Conservation (phyloP, 1,140 invertebrate species). For the Lethrus apterus region DNA sequence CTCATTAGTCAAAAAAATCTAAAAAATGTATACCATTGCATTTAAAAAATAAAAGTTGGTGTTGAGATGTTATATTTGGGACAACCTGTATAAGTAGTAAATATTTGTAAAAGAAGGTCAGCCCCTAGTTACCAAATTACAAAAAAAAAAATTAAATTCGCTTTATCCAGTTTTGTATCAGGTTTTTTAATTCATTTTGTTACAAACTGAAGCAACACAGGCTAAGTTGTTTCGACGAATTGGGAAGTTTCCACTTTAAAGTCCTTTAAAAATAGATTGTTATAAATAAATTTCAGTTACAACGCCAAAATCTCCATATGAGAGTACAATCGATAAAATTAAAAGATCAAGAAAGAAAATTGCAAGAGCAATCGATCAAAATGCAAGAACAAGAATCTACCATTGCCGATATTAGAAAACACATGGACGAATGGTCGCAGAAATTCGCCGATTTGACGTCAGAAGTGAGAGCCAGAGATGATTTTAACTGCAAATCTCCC, state of each 20-base stretch:
- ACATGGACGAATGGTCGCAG: conserved; percentile 50
- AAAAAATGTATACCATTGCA: too few relatives aligned
- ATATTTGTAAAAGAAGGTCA: too few relatives aligned
- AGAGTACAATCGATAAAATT: conserved; percentile 33
- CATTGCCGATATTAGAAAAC: conserved; percentile 47
- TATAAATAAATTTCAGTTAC: conserved; percentile 12
- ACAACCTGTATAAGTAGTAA: too few relatives aligned
- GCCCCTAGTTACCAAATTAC: too few relatives aligned
- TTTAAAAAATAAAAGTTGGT: too few relatives aligned
- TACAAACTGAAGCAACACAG: too few relatives aligned
- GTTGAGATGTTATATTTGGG: too few relatives aligned
- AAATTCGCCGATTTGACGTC: conserved; percentile 48
- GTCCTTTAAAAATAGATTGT: background rate
- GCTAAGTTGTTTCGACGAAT: too few relatives aligned
- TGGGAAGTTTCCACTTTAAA: background rate
- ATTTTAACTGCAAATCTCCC: conserved; percentile 28
- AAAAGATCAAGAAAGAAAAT: conserved; percentile 42
- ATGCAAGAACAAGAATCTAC: conserved; percentile 45
- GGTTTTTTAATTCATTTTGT: too few relatives aligned
- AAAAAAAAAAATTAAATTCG: too few relatives aligned
- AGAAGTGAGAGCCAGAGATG: conserved; percentile 46
- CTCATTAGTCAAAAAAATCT: too few relatives aligned
- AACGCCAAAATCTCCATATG: conserved; percentile 16
- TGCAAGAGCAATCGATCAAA: conserved; percentile 45
- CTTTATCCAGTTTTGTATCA: too few relatives aligned